These are phyloP conservation scores for Vireo altiloquus DNA, from an alignment of 2,113 vertebrate species.

Conservation along the genomic window DNA sequence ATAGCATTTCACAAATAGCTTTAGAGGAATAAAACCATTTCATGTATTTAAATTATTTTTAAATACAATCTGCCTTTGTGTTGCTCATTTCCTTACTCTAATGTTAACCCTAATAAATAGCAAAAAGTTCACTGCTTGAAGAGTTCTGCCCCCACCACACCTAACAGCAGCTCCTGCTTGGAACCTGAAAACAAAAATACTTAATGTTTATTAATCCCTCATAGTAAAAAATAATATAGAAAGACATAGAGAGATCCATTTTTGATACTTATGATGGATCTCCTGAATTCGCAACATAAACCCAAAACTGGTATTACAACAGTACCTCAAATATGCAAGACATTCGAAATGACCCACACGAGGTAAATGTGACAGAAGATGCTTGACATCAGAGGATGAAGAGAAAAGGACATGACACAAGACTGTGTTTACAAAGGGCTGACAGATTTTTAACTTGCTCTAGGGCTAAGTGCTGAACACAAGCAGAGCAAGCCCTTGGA, in stretches of 20 bases:
- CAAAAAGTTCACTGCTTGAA: not conserved
- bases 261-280: not conserved
- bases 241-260: not conserved
- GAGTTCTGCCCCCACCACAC: not conserved
- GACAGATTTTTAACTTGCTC: not conserved
- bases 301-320: not conserved
- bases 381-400: not conserved
- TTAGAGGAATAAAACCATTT: not conserved
- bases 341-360: not conserved
- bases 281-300: not conserved
- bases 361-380: not conserved
- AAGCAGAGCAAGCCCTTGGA: not conserved
- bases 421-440: not conserved
- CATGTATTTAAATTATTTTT: not conserved
- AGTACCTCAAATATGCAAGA: not conserved
- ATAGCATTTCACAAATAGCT: not conserved
- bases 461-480: not conserved
- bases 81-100: not conserved
- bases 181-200: not conserved
- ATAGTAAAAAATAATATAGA: not conserved
- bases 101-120: not conserved
- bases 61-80: not conserved
- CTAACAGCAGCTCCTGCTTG: not conserved
- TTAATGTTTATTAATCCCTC: not conserved
- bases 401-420: not conserved